These are phyloP conservation scores for Bryconaethiops microstoma DNA, from an alignment of 2,797 vertebrate genomes.

Conservation along the genomic window DNA sequence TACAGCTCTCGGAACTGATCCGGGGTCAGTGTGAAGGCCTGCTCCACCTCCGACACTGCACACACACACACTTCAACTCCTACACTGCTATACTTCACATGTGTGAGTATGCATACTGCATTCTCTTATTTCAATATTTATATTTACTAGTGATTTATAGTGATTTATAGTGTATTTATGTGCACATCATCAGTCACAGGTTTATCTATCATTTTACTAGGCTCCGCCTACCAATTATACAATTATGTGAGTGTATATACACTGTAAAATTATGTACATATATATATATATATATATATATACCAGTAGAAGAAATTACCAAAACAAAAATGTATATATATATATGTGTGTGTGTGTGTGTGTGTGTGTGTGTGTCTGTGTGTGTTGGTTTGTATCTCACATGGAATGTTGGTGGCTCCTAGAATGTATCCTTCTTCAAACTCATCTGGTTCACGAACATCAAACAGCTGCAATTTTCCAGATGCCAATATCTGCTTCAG, in stretches of 20 bases:
- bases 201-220: too few species aligned
- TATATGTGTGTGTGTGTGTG: neutral
- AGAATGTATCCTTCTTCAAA: slow-evolving; percentile 49
- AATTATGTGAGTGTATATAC: too few species aligned
- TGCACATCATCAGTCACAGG: neutral
- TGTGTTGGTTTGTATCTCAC: slow-evolving; percentile 34
- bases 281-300: too few species aligned
- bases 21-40: slow-evolving; percentile 45
- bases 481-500: slow-evolving; percentile 49
- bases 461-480: slow-evolving; percentile 49
- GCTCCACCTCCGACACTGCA: slow-evolving; percentile 49
- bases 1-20: slow-evolving; percentile 46
- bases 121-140: too few species aligned
- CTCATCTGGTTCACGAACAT: slow-evolving; percentile 56
- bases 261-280: too few species aligned
- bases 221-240: too few species aligned
- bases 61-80: neutral
- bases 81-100: too few species aligned
- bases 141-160: too few species aligned
- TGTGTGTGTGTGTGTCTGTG: neutral
- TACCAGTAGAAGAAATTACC: too few species aligned
- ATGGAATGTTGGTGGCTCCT: slow-evolving; percentile 43
- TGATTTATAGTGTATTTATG: neutral
- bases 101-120: too few species aligned
- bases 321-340: neutral